A percentile compares a stretch with the other conserved stretches of the same genome.
Conservation (phyloP, 2,888 invertebrate genomes). For the Tipula lateralis region DNA sequence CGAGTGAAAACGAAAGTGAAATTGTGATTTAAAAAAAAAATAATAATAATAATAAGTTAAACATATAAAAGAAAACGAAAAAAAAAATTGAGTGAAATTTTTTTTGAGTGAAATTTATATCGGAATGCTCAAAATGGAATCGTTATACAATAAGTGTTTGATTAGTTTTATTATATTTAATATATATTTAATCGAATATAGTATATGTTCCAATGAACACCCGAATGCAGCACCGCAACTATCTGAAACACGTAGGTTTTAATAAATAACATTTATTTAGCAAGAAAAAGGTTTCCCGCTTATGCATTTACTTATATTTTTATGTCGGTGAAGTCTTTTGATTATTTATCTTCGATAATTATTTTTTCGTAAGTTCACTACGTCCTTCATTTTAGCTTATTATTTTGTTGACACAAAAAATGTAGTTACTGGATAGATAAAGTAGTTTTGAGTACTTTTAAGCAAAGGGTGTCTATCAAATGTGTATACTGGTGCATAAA, state of each 20-base stretch:
- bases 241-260: not conserved
- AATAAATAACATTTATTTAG: not conserved
- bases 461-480: not conserved
- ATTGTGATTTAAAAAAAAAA: not conserved
- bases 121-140: not conserved
- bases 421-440: not conserved
- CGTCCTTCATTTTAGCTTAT: not conserved
- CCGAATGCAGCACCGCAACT: not conserved
- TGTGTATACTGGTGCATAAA: not conserved
- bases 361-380: not conserved
- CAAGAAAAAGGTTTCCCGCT: not conserved
- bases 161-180: not conserved
- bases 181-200: not conserved
- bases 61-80: not conserved
- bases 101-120: not conserved
- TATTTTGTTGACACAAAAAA: not conserved
- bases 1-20: not conserved
- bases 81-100: not conserved
- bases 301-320: not conserved
- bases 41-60: not conserved
- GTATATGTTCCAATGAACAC: not conserved
- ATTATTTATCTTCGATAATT: not conserved
- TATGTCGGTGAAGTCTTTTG: not conserved
- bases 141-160: not conserved
- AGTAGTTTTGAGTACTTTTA: too few relatives aligned